These are phyloP conservation scores for Diphyllodes magnificus DNA, from an alignment of 2,113 vertebrate genomes.

Conservation along the genomic window DNA sequence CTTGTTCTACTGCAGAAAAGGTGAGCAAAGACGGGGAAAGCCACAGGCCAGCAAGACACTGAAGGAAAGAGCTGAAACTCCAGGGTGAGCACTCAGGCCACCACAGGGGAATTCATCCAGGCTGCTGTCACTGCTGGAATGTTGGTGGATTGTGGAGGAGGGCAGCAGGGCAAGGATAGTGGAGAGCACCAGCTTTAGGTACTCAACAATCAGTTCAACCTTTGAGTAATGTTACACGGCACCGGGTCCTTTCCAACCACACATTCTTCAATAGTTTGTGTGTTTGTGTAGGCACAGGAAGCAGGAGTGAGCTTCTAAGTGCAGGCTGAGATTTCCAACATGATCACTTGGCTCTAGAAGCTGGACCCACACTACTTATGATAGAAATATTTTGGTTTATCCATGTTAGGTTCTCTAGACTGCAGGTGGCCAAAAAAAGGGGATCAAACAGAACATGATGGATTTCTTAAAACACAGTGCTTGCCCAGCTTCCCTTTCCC, in stretches of 20 bases:
- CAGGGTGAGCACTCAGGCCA: not conserved
- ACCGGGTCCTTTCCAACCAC: not conserved
- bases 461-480: not conserved
- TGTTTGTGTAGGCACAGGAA: not conserved
- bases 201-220: not conserved
- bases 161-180: slow-evolving; percentile 7
- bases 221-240: not conserved
- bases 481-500: not conserved
- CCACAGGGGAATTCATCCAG: not conserved
- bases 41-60: not conserved
- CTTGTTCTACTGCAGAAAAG: not conserved
- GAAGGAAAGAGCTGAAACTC: not conserved
- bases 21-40: not conserved
- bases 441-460: not conserved
- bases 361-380: not conserved
- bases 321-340: not conserved
- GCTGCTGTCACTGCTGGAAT: not conserved
- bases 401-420: not conserved
- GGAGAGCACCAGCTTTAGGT: not conserved
- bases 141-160: not conserved
- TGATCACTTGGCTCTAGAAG: not conserved
- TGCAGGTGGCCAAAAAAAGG: not conserved
- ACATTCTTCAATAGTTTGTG: not conserved
- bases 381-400: not conserved
- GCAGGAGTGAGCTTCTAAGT: not conserved